phyloP scores from a whole-genome alignment of 2,797 vertebrate genomes.

The Nyctibius grandis region DNA sequence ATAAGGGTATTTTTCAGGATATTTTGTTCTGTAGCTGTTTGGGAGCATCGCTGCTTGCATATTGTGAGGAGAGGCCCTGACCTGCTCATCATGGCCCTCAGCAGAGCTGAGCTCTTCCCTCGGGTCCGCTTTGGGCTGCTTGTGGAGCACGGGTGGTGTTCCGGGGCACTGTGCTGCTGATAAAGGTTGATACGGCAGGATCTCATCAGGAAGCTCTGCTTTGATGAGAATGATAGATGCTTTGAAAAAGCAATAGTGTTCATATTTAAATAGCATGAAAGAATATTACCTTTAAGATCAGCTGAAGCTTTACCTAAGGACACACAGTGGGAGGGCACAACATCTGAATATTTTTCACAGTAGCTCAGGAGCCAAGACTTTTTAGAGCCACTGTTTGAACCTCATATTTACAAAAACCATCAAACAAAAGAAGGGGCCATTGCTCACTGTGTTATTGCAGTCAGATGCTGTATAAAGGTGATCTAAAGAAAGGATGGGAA shows the following conservation, averaged over 20 bases:
- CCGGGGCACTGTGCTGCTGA: not conserved
- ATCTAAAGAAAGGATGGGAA: not conserved
- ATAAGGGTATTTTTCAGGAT: not conserved
- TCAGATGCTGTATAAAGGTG: not conserved
- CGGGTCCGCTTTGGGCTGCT: accelerated
- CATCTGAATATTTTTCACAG: not conserved
- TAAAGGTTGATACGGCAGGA: not conserved
- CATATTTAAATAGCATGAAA: not conserved
- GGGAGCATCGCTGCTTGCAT: not conserved
- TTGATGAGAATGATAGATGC: not conserved
- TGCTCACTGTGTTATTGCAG: not conserved
- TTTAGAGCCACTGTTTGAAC: not conserved
- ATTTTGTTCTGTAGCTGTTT: not conserved
- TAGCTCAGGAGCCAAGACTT: not conserved
- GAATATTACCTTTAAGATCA: not conserved
- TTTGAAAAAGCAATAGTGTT: not conserved
- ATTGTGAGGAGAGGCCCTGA: not conserved
- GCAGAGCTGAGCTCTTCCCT: not conserved
- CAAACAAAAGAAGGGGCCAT: not conserved
- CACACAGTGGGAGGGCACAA: not conserved
- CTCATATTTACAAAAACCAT: not conserved
- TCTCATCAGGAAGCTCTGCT: not conserved
- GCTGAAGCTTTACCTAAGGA: not conserved
- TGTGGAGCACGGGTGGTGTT: accelerated
- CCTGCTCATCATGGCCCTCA: not conserved